Base-by-base conservation (phyloP, 2,113 vertebrate species). In the Parotia lawesii region DNA sequence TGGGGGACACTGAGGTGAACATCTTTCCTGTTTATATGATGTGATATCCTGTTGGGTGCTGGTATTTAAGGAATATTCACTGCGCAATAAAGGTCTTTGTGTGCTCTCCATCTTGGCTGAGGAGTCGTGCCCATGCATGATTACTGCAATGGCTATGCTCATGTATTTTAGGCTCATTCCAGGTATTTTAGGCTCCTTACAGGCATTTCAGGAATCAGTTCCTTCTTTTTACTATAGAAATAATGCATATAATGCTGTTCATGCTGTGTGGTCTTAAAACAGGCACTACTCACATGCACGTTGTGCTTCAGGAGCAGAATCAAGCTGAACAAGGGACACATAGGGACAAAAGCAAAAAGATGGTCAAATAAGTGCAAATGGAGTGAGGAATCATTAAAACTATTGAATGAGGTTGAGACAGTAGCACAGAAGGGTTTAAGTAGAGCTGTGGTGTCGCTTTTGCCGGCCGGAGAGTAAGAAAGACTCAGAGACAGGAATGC, bases 231-330 rank as follows among this genome's bases (percentile, higher is more conserved):
- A 40, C 6, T 64, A 5, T 15, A 29, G 31, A 48, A 17, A 3
- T 38, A 60, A 47, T 58, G 19, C 4, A 15, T 23, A 10, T 44
- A 44, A 8, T 54, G 8, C 9, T 58, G 9, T 37, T 73, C 10
- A 15, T 51, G 50, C 4, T 77, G 14, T 50, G 24, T 27, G 10
- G 3, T 60, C n/a, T 37, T 88, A 62, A 38, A 79, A 24, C 16
- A 47, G 23, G 5, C 12, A 28, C 25, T 51, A 2, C 11, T 89
- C 42, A 60, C 3, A 6, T 0, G 3, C 4, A 45, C 7, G 23
- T 28, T 57, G 15, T 37, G 29, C 3, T 6, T 65, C 22, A 72
- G 62, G 22, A 54, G 25, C 9, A 80, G 48, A 44, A 37, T 29
- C 40, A 45, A 35, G 8, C 8, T 58, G 28, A 80, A 53, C 20